phyloP scores from a whole-genome alignment of 2,113 vertebrate genomes.

The Numenius arquata region DNA sequence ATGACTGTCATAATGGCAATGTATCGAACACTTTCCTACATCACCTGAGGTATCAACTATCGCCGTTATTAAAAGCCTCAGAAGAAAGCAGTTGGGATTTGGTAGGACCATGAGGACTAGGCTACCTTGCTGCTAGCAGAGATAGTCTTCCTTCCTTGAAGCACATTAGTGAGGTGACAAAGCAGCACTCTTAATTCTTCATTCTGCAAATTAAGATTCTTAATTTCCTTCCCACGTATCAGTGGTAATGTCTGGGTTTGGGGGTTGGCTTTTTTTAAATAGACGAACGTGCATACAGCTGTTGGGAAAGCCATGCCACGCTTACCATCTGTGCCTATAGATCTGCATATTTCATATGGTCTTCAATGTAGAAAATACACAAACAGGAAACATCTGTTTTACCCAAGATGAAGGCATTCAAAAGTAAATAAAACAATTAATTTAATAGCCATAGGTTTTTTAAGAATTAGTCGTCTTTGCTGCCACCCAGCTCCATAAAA shows the following conservation, averaged over 20 bases:
- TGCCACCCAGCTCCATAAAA: not conserved
- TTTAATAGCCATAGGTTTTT: not conserved
- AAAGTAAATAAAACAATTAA: not conserved
- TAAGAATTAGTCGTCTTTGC: not conserved
- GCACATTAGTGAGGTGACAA: not conserved
- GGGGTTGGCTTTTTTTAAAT: not conserved
- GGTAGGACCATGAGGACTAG: not conserved
- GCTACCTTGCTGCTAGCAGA: not conserved
- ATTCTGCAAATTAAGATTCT: not conserved
- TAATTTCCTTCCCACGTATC: not conserved
- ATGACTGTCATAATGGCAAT: not conserved
- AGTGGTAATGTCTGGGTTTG: not conserved
- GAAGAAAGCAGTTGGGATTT: not conserved
- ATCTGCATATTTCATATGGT: not conserved
- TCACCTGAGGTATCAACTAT: not conserved
- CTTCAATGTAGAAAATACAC: not conserved
- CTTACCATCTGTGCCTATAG: not conserved
- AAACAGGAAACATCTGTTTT: not conserved
- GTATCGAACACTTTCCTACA: not conserved
- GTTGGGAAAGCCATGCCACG: not conserved
- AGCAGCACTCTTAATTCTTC: not conserved
- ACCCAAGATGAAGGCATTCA: not conserved
- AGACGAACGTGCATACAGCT: not conserved
- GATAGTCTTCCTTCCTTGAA: not conserved
- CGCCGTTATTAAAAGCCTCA: not conserved